Percentiles rank a stretch among this genome's conserved stretches.
phyloP scores from a whole-genome alignment of 2,113 vertebrate species.

The Oncorhynchus tshawytscha region DNA sequence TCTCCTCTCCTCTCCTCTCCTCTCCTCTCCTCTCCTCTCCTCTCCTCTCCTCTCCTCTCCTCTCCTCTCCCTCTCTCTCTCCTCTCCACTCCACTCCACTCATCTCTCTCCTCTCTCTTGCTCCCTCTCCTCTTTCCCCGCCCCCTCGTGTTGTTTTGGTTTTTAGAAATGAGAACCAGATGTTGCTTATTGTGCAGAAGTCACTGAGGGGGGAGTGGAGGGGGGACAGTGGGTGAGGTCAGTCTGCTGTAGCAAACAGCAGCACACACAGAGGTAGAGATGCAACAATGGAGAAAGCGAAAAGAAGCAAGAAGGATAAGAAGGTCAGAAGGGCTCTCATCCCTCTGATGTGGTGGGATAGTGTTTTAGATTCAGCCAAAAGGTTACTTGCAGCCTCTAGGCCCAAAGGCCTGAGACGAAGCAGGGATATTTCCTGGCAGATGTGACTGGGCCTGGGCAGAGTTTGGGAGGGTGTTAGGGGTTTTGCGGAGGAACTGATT shows the following conservation, averaged over 20 bases:
- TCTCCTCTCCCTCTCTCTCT: neutral
- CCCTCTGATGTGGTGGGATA: constrained; percentile 40
- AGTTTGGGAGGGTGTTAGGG: constrained; percentile 21
- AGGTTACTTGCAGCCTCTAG: constrained; percentile 31
- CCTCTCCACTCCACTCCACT: neutral
- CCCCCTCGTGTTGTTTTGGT: constrained; percentile 69
- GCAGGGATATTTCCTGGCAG: constrained; percentile 46
- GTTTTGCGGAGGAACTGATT: constrained; percentile 56
- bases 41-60: neutral
- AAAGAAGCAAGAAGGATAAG: constrained; percentile 31
- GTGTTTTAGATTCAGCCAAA: constrained; percentile 41
- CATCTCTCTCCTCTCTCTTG: constrained; percentile 26
- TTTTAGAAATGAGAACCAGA: constrained; percentile 77
- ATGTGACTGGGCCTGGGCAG: constrained; percentile 28
- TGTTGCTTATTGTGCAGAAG: constrained; percentile 74
- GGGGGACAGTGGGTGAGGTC: constrained; percentile 18
- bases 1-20: neutral
- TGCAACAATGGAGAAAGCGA: neutral
- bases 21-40: constrained; percentile 28
- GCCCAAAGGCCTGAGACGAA: constrained; percentile 25
- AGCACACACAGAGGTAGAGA: constrained; percentile 22
- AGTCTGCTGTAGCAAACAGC: constrained; percentile 6
- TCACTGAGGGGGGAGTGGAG: constrained; percentile 29
- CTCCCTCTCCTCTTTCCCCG: constrained; percentile 21
- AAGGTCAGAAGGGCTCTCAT: constrained; percentile 18